phyloP scores from a whole-genome alignment of 2,888 invertebrate species.

The Andrena dorsata region DNA sequence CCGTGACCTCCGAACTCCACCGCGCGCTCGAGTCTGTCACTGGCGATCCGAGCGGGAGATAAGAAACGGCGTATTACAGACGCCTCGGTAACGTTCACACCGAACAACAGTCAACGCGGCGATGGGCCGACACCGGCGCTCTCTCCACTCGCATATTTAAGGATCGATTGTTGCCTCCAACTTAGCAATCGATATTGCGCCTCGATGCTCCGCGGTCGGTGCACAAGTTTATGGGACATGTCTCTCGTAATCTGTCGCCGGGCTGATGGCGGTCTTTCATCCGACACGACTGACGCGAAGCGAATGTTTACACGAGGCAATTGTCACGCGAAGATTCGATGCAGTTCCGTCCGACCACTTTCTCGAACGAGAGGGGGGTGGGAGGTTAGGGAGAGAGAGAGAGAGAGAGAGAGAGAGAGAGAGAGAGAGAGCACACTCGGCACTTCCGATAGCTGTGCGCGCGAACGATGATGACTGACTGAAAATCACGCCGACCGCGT shows the following conservation, averaged over 20 bases:
- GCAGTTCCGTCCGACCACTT: not conserved
- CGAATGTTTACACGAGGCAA: not conserved
- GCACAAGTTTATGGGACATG: slow-evolving; percentile 11
- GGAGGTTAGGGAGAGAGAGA: no score
- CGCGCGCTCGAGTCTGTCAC: slow-evolving; percentile 40
- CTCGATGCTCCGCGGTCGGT: slow-evolving; percentile 1
- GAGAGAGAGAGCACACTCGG: not conserved
- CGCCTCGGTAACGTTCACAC: slow-evolving; percentile 54
- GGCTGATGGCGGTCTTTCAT: not conserved
- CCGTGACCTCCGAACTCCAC: slow-evolving; percentile 63
- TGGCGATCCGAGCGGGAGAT: slow-evolving; percentile 60
- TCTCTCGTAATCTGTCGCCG: not conserved
- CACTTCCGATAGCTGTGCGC: not conserved
- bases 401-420: not conserved
- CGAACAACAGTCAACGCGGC: slow-evolving; percentile 57
- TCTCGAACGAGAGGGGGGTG: not conserved
- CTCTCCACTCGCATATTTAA: slow-evolving; percentile 33
- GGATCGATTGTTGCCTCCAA: not conserved
- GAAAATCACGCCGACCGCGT: slow-evolving; percentile 57
- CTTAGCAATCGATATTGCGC: slow-evolving; percentile 13
- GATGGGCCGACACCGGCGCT: slow-evolving; percentile 15
- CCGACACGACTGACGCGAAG: not conserved
- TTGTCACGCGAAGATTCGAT: not conserved
- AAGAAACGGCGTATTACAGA: slow-evolving; percentile 42
- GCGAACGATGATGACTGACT: slow-evolving; percentile 15